Evolutionary conservation across 2,113 vertebrate species (phyloP).

Genomic region (Albula glossodonta): DNA sequence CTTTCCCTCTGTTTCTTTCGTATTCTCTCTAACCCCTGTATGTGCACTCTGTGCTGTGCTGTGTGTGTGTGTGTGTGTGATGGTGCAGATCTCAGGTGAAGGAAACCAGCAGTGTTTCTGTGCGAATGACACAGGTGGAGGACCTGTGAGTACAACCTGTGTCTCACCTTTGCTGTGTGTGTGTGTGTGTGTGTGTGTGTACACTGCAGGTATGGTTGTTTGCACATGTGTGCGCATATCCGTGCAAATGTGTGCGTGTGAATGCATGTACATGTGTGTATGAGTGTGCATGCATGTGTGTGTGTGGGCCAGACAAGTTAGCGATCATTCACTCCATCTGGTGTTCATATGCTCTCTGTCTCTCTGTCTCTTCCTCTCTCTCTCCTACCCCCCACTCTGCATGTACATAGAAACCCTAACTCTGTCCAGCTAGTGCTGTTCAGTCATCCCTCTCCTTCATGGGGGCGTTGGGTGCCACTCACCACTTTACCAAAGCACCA

Average conservation of each 20-base stretch:
- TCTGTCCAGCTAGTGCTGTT: background rate
- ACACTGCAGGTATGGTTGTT: too few species aligned
- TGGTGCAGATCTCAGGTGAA: conserved; percentile 82
- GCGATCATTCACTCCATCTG: background rate
- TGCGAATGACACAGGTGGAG: conserved; percentile 99
- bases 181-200: background rate
- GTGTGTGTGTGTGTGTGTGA: conserved; percentile 76
- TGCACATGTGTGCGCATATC: too few species aligned
- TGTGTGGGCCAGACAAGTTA: background rate
- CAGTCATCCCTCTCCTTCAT: background rate
- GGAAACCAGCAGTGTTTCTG: conserved; percentile 97
- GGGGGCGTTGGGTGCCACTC: too few species aligned
- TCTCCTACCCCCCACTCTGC: conserved; percentile 56
- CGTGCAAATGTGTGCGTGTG: too few species aligned
- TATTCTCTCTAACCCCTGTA: conserved; percentile 30
- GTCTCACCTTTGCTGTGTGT: background rate
- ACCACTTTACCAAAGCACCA: too few species aligned
- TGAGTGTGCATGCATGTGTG: background rate
- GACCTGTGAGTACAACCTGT: conserved; percentile 95
- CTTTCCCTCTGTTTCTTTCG: conserved; percentile 40
- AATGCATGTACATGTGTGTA: too few species aligned
- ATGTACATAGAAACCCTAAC: conserved; percentile 52
- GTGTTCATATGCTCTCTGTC: conserved; percentile 9
- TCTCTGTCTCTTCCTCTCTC: conserved; percentile 1
- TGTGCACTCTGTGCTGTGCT: conserved; percentile 51